A percentile compares a stretch with the other conserved stretches of the same genome.
Conservation (phyloP, 2,888 invertebrate genomes). For the Leptinotarsa tumamoca region DNA sequence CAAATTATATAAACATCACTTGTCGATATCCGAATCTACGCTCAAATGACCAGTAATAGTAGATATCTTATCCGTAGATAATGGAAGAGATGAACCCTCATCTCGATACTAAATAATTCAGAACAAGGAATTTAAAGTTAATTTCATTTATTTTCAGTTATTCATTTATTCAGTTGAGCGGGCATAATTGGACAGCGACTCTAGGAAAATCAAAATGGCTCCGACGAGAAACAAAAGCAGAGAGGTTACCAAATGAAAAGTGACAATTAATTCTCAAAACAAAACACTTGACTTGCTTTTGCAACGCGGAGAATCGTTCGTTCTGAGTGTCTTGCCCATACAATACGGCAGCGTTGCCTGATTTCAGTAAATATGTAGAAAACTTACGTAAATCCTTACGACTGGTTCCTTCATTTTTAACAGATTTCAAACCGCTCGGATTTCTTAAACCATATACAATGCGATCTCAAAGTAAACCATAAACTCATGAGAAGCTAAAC, state of each 20-base stretch:
- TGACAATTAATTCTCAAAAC: slow-evolving; percentile 65
- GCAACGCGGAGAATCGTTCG: slow-evolving; percentile 43
- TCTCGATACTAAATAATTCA: slow-evolving; percentile 58
- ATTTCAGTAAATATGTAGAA: too few relatives aligned
- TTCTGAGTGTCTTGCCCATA: slow-evolving; percentile 52
- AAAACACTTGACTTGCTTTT: slow-evolving; percentile 60
- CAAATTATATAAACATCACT: too few relatives aligned
- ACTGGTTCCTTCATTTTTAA: too few relatives aligned
- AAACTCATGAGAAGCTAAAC: too few relatives aligned
- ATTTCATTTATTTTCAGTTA: slow-evolving; percentile 63
- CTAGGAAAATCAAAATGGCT: slow-evolving; percentile 65
- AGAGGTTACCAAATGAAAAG: slow-evolving; percentile 60
- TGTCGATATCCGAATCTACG: background rate
- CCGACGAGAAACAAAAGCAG: slow-evolving; percentile 60
- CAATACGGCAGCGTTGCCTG: background rate
- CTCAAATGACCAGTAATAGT: background rate
- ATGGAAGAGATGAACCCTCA: slow-evolving; percentile 43
- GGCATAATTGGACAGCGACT: slow-evolving; percentile 63
- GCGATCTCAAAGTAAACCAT: too few relatives aligned
- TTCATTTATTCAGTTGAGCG: slow-evolving; percentile 64
- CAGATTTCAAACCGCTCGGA: too few relatives aligned
- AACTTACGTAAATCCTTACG: too few relatives aligned
- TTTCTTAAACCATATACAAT: too few relatives aligned
- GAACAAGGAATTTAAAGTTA: slow-evolving; percentile 56
- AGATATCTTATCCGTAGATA: too few relatives aligned